Evolutionary conservation across 1,140 invertebrate species (phyloP), one percentile per base, ranked within the genome.

Genomic region (Drosophila repletoides): DNA sequence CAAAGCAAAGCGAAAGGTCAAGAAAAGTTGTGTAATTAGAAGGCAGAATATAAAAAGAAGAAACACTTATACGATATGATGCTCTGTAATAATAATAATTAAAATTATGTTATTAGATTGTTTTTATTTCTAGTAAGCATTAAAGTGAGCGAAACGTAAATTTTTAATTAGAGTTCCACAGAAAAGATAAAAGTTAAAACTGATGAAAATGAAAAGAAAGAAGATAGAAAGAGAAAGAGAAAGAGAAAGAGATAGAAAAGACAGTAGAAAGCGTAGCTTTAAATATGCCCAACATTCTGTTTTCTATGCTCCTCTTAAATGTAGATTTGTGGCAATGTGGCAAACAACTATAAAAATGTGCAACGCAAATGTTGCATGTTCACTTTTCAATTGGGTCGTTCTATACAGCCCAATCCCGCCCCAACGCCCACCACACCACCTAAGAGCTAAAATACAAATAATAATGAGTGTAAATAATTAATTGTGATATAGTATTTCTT

Each of bases 401-500:
- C n/a, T n/a, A n/a, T n/a, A n/a, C n/a, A n/a, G n/a, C n/a, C n/a
- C n/a, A n/a, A n/a, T n/a, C n/a, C n/a, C n/a, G n/a, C n/a, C n/a
- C n/a, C n/a, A n/a, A 40, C 36, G 7, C 36, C 26, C 26, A 24
- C n/a, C n/a, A 41, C 64, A 71, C 71, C 77, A 83, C 75, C 75
- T 75, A 86, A 66, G 40, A 65, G 36, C 36, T 14, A 60, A 58
- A 72, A 69, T 63, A 73, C 56, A 72, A 80, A 80, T 75, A 86
- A 84, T 80, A 84, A 84, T 51, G 49, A 80, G 61, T 86, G 81
- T 86, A 86, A 86, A 86, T 86, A 86, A 49, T 86, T 86, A 86
- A 86, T 86, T 86, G 80, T 86, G 80, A 86, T 86, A 86, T 86
- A 86, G 80, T 86, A 86, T 80, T 86, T 86, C 75, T 86, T 86